Evolutionary conservation across 2,113 vertebrate species (phyloP).

Genomic region (Chaetura pelagica): DNA sequence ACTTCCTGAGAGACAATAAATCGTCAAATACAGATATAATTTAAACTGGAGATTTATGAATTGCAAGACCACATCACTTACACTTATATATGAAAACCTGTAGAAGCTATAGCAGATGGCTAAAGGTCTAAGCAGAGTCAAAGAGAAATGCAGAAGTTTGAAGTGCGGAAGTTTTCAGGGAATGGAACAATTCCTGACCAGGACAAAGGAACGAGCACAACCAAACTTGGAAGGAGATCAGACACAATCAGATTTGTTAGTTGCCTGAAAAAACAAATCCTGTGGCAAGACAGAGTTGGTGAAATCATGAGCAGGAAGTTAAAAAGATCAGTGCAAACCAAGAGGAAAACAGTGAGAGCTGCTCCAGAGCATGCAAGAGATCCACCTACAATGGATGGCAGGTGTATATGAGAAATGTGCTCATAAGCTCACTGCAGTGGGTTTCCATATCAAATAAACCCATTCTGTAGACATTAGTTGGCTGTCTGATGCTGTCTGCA

Average conservation of each 20-base stretch:
- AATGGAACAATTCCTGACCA: not conserved
- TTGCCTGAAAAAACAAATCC: not conserved
- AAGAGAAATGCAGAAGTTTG: not conserved
- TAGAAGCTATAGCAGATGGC: rapidly evolving
- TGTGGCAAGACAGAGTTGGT: not conserved
- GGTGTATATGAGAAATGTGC: rapidly evolving
- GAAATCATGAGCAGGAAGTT: not conserved
- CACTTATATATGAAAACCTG: not conserved
- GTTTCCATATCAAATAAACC: not conserved
- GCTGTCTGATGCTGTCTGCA: too few relatives aligned
- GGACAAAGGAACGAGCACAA: not conserved
- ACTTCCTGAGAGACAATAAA: not conserved
- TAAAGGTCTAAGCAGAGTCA: not conserved
- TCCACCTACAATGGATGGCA: not conserved
- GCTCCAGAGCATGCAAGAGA: not conserved
- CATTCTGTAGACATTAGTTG: too few relatives aligned
- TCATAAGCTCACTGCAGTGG: not conserved
- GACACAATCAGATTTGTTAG: not conserved
- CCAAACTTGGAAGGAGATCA: not conserved
- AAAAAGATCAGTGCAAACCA: not conserved
- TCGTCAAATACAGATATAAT: not conserved
- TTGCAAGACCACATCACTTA: not conserved
- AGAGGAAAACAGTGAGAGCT: not conserved
- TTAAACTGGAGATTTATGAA: not conserved
- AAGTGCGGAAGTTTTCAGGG: not conserved